Base-by-base conservation (phyloP, 2,113 vertebrate genomes). In the Ailurus styani region DNA sequence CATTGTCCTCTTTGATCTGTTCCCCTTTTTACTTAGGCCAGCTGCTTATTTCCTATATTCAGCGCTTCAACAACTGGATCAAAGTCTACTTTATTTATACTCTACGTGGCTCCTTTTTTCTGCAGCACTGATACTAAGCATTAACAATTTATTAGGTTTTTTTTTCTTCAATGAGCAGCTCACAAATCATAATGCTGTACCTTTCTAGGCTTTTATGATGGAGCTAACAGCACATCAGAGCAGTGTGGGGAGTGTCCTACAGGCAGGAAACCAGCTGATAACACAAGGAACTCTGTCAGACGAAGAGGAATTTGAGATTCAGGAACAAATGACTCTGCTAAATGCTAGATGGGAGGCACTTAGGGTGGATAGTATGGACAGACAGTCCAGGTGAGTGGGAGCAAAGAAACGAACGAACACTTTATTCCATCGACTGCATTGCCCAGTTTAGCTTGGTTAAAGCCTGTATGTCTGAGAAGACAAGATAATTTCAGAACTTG, bases 221-320 rank as follows among this genome's bases (percentile, higher is more conserved):
- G 99, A 99, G 97, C 98, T 99, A 96, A 99, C 99, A 0, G 99
- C 99, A 0, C 99, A 99, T 97, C 99, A 99, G 99, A 99, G 99
- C 99, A 99, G 99, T 0, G 99, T 99, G 97, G 99, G 99, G 57
- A 99, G 98, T 0, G 99, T 99, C 95, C 99, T 99, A 60, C 99
- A 99, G 98, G 99, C 99, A 0, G 99, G 99, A 23, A 99, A 99
- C 98, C 99, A 99, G 52, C 98, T 99, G 92, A 99, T 99, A 57
- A 99, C 99, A 12, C 99, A 99, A 96, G 99, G 99, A 72, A 99
- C 99, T 97, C 98, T 99, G 89, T 99, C 99, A 0, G 99, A 99
- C 0, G 99, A 99, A 93, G 99, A 99, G 79, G 99, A 99, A 95
- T 99, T 99, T 57, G 99, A 99, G 98, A 99, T 99, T 90, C 99